Evolutionary conservation across 2,888 invertebrate species (phyloP).

Genomic region (Poecilus cupreus): DNA sequence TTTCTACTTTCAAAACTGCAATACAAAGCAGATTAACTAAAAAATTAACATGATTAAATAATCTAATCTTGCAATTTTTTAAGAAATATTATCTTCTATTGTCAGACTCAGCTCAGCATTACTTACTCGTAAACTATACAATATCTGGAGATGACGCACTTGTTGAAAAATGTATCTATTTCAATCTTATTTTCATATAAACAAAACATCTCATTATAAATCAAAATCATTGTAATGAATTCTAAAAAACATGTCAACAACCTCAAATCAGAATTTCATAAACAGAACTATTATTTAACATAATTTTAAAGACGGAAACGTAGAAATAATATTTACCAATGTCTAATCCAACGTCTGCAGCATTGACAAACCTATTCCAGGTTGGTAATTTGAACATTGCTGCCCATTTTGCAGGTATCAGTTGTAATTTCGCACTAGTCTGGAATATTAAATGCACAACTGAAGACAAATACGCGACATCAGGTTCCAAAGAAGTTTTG

Average conservation of each 20-base stretch:
- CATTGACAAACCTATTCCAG: slow-evolving; percentile 85
- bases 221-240: background rate
- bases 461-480: slow-evolving; percentile 76
- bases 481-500: slow-evolving; percentile 69
- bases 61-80: slow-evolving; percentile 31
- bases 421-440: slow-evolving; percentile 81
- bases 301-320: background rate
- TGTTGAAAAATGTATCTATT: slow-evolving; percentile 14
- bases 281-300: background rate
- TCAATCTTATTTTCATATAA: background rate
- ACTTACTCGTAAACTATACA: background rate
- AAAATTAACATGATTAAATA: slow-evolving; percentile 1
- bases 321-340: slow-evolving; percentile 72
- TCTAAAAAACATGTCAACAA: slow-evolving; percentile 1
- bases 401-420: slow-evolving; percentile 81
- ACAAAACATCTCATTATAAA: background rate
- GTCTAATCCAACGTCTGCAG: slow-evolving; percentile 78
- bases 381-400: slow-evolving; percentile 78
- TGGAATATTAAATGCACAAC: slow-evolving; percentile 84
- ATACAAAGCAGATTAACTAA: slow-evolving; percentile 21
- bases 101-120: slow-evolving; percentile 28
- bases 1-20: background rate
- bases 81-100: slow-evolving; percentile 28
- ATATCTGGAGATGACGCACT: slow-evolving; percentile 2
- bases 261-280: background rate